Percentiles rank a stretch among this genome's conserved stretches.
These are phyloP conservation scores for Lacerta viridis DNA, from an alignment of 2,797 vertebrate genomes.

Conservation along the genomic window DNA sequence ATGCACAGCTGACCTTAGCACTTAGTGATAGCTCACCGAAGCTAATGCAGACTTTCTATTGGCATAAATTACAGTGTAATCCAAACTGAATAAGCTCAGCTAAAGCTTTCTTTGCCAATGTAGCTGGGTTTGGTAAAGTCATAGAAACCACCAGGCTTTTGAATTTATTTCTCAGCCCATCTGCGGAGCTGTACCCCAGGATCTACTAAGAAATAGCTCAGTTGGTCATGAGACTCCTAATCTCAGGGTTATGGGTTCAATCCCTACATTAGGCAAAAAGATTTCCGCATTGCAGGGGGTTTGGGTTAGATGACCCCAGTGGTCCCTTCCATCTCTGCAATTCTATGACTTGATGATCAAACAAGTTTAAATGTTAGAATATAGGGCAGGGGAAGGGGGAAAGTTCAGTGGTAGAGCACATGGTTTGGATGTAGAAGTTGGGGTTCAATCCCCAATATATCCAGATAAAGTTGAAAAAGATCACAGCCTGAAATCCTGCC, in stretches of 20 bases:
- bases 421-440: too few relatives aligned
- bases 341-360: neutral
- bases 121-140: slow-evolving; percentile 55
- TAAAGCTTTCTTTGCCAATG: slow-evolving; percentile 47
- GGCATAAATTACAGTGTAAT: slow-evolving; percentile 67
- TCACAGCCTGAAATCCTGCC: too few relatives aligned
- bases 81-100: slow-evolving; percentile 52
- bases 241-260: too few relatives aligned
- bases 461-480: neutral
- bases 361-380: neutral
- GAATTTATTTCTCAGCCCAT: slow-evolving; percentile 38
- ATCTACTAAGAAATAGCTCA: slow-evolving; percentile 25
- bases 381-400: neutral
- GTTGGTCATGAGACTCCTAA: neutral
- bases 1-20: slow-evolving; percentile 78
- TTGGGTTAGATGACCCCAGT: too few relatives aligned
- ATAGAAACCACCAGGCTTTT: slow-evolving; percentile 16
- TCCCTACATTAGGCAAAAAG: too few relatives aligned
- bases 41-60: slow-evolving; percentile 70
- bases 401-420: neutral
- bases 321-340: too few relatives aligned
- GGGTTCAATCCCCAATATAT: neutral
- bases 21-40: slow-evolving; percentile 68
- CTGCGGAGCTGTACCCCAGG: slow-evolving; percentile 26
- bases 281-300: too few relatives aligned